These are phyloP conservation scores for Junonia oenone DNA, from an alignment of 2,888 invertebrate genomes.

Conservation along the genomic window DNA sequence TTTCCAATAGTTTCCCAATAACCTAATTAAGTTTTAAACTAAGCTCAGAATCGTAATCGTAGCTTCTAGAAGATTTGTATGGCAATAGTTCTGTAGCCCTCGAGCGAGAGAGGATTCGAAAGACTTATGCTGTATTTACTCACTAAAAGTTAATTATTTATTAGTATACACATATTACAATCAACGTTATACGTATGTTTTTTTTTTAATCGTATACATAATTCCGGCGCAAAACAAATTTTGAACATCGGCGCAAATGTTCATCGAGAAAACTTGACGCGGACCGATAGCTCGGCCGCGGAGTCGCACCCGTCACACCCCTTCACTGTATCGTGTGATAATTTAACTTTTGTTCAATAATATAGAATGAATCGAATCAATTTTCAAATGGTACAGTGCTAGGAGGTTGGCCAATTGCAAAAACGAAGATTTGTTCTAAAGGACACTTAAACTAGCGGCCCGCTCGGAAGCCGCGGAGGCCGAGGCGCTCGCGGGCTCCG, in stretches of 20 bases:
- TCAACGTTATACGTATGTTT: constrained; percentile 77
- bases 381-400: constrained; percentile 63
- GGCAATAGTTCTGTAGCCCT: constrained; percentile 30
- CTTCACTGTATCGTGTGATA: constrained; percentile 68
- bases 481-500: constrained; percentile 37
- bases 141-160: constrained; percentile 62
- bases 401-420: constrained; percentile 80
- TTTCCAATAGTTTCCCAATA: constrained; percentile 68
- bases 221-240: constrained; percentile 71
- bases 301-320: constrained; percentile 70
- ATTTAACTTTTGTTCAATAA: constrained; percentile 25
- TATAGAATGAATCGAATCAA: constrained; percentile 47
- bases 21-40: constrained; percentile 67
- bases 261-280: constrained; percentile 42
- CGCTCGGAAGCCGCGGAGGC: constrained; percentile 42
- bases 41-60: constrained; percentile 62
- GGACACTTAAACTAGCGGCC: constrained; percentile 63
- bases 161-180: constrained; percentile 79
- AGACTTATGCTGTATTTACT: constrained; percentile 50
- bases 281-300: constrained; percentile 31
- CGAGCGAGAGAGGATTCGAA: constrained; percentile 27
- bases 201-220: constrained; percentile 75
- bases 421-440: constrained; percentile 79
- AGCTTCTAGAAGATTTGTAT: constrained; percentile 40
- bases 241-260: constrained; percentile 62